Evolutionary conservation across 2,113 vertebrate genomes (phyloP).

Genomic region (Siphamia tubifer): DNA sequence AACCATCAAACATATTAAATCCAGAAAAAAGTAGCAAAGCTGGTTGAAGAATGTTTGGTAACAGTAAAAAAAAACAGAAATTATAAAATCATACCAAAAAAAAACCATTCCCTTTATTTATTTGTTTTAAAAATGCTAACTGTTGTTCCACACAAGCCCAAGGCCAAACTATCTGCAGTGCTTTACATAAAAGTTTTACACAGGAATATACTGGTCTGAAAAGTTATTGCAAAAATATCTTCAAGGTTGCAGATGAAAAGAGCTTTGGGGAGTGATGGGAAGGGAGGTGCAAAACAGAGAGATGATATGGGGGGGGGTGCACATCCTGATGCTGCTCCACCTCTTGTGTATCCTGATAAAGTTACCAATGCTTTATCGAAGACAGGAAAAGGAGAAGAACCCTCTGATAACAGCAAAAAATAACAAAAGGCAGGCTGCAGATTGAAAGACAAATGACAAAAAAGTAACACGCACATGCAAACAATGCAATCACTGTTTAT

Average conservation of each 20-base stretch:
- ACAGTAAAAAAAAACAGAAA: no score
- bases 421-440: conserved; percentile 44
- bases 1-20: no score
- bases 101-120: no score
- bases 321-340: not conserved
- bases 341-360: conserved; percentile 49
- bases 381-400: conserved; percentile 56
- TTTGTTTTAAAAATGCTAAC: no score
- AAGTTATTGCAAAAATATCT: conserved; percentile 2
- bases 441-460: conserved; percentile 50
- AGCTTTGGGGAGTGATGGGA: conserved; percentile 47
- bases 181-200: no score
- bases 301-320: conserved; percentile 27
- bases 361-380: conserved; percentile 42
- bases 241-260: conserved; percentile 34
- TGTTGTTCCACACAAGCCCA: no score
- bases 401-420: conserved; percentile 55
- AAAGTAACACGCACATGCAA: not conserved
- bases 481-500: conserved; percentile 21
- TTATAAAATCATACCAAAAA: no score
- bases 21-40: no score
- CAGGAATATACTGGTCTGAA: not conserved
- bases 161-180: no score
- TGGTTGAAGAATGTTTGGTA: no score
- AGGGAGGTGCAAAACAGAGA: conserved; percentile 14